Conservation (phyloP, 2,888 invertebrate species). For the Ennomos quercinarius region DNA sequence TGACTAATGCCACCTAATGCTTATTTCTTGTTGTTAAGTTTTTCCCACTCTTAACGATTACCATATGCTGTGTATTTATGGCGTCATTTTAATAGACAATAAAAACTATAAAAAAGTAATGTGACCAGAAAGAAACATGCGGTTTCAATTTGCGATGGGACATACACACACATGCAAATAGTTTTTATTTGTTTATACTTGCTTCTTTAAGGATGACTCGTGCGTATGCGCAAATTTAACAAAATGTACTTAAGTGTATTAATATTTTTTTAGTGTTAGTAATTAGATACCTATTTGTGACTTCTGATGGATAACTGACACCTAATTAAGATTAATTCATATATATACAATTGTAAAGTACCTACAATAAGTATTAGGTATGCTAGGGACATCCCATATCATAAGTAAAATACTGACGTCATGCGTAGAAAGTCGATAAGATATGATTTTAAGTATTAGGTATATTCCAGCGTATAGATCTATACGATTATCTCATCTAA, state of each 20-base stretch:
- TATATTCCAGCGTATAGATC: no score
- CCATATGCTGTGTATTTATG: constrained; percentile 59
- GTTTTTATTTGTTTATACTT: constrained; percentile 1
- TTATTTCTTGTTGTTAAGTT: constrained; percentile 52
- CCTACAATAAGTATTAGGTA: background rate
- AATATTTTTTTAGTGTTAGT: no score
- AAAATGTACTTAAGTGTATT: no score
- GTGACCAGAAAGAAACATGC: constrained; percentile 51
- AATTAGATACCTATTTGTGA: no score
- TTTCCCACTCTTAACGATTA: constrained; percentile 56
- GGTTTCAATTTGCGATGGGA: constrained; percentile 58
- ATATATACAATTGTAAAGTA: no score
- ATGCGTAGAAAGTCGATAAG: no score
- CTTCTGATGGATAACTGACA: no score
- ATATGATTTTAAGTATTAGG: background rate
- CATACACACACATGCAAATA: constrained; percentile 22
- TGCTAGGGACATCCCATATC: no score
- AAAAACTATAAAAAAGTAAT: constrained; percentile 32
- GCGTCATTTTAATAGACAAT: constrained; percentile 57
- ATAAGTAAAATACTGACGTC: no score
- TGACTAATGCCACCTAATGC: constrained; percentile 53
- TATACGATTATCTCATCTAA: background rate
- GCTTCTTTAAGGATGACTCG: constrained; percentile 1
- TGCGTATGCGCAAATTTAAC: background rate
- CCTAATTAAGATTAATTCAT: no score